Base-by-base conservation (phyloP, 2,113 vertebrate species). In the Strix uralensis region DNA sequence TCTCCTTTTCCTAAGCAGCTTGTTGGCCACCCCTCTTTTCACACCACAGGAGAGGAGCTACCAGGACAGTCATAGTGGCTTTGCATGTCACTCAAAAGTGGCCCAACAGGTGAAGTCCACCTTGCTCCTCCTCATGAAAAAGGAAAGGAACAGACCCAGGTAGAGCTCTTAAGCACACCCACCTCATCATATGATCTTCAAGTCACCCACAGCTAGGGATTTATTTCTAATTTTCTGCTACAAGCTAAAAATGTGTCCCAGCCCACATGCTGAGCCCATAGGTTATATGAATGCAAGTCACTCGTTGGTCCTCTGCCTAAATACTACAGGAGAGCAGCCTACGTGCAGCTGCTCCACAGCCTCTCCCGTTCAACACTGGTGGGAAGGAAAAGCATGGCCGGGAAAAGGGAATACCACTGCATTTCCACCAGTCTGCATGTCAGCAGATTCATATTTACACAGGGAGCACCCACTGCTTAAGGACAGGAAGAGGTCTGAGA, bases 371-470 rank as follows among this genome's bases (percentile, higher is more conserved):
- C 23, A 36, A 9, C 23, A 38, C 11, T 26, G 51, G 20, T 9
- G 25, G 22, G n/a, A 66, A 10, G 15, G 34, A 74, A 89, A 49
- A 82, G 44, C 3, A 3, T 8, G 30, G 62, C 11, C 1, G 4
- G 27, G 18, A 30, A 71, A 82, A 75, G 5, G 15, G 13, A 91
- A 91, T 18, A 58, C 20, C 21, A 5, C 1, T 23, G 17, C 19
- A 32, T 55, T 91, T 78, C 55, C 17, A 78, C 15, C n/a, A 70
- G 36, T 4, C 14, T 12, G 19, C 38, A 36, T 0, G 9, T 13
- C 42, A 71, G 26, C 0, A 0, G 52, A 59, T 38, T 78, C 3
- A 4, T 34, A 54, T 9, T 32, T 26, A 62, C 1, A 1, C 42
- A 36, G 69, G 22, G 46, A 81, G 20, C n/a, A 59, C 27, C 21